Evolutionary conservation across 2,797 vertebrate genomes (phyloP), one percentile per base, ranked within the genome.

Genomic region (Xenops minutus): DNA sequence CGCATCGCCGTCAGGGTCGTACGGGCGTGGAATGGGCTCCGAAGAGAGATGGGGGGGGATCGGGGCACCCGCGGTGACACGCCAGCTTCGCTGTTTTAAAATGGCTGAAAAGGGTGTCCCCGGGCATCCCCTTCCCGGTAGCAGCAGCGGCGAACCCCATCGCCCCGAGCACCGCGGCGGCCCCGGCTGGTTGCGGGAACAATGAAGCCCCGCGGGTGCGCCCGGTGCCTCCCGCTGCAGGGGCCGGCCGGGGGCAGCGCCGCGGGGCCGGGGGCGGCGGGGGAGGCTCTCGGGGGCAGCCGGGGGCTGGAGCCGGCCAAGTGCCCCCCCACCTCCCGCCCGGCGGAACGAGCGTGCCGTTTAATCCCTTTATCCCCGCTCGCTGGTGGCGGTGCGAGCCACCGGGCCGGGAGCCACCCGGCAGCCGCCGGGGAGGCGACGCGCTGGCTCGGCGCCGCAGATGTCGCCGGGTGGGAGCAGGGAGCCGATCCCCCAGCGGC

Each of bases 41-140:
- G 7, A 22, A 11, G 46, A 7, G 68, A 29, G 49, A 4, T 5
- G 7, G 7, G 9, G 11, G 11, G 13, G 5, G 19, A 26, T 29
- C 49, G 30, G 61, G 39, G 22, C 26, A 62, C 34, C 18, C 27
- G n/a, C 36, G 17, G 76, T 24, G 22, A 83, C 17, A 27, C 16
- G 48, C 80, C 56, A 55, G 52, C 36, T 44, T 34, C 19, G 36
- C 48, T 26, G 27, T 52, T 95, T 55, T 94, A 94, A 95, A 92
- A 95, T 95, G 94, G 90, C 95, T 87, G 95, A 80, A 92, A 75
- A 84, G 62, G 56, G 94, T 91, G 85, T 92, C 94, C 81, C 82
- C 63, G 82, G 85, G 82, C 79, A 85, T 88, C 44, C 88, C 88
- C 59, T 55, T 58, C 54, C 24, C 71, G 32, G 48, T 3, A 43